Conservation (phyloP, 2,113 vertebrate genomes). For the Scolopax mira region DNA sequence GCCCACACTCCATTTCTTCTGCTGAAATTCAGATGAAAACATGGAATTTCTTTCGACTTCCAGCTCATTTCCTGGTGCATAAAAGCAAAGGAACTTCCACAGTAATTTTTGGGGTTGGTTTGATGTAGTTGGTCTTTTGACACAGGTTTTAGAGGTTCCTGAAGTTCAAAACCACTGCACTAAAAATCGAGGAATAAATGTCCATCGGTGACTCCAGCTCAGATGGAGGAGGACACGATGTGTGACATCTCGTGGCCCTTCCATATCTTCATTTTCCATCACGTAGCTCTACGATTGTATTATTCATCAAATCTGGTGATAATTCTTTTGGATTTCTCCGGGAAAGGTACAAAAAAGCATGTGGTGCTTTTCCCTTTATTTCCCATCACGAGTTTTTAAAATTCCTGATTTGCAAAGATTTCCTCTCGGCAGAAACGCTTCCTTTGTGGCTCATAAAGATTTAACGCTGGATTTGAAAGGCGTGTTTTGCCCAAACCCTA, state of each 20-base stretch:
- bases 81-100: background rate
- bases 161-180: background rate
- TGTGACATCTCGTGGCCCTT: background rate
- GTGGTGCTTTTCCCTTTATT: background rate
- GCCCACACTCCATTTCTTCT: fast-evolving
- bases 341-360: background rate
- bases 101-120: background rate
- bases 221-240: background rate
- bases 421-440: background rate
- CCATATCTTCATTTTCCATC: background rate
- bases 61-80: background rate
- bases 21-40: background rate
- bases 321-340: background rate
- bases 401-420: background rate
- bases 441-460: background rate
- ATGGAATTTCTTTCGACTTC: background rate
- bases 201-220: background rate
- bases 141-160: background rate
- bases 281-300: background rate
- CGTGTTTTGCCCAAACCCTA: background rate
- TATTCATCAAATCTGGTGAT: background rate
- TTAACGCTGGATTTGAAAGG: background rate
- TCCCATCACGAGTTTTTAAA: background rate
- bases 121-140: background rate
- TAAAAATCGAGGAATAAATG: background rate